These are phyloP conservation scores for Desmodus rotundus DNA, from an alignment of 2,113 vertebrate species.

Conservation along the genomic window DNA sequence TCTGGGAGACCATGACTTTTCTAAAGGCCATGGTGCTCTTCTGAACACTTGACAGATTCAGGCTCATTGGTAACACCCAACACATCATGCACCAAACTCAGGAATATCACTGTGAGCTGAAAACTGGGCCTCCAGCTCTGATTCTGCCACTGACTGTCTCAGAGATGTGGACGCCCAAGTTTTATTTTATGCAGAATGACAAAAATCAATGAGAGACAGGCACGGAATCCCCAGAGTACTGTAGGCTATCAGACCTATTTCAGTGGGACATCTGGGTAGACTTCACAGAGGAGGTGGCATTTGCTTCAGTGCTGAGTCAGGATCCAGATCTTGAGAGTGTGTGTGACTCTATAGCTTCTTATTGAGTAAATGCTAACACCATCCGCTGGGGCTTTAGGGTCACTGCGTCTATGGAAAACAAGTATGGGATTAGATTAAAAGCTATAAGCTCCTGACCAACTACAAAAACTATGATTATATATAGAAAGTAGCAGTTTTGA, in stretches of 20 bases:
- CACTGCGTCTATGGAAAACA: not conserved
- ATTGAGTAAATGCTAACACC: not conserved
- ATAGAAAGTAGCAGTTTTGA: not conserved
- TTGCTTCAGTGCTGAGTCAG: not conserved
- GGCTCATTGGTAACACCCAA: not conserved
- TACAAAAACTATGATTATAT: not conserved
- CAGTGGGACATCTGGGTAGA: not conserved
- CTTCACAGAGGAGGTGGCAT: not conserved
- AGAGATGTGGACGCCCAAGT: not conserved
- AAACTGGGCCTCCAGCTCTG: not conserved
- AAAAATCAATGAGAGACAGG: not conserved
- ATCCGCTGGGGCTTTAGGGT: not conserved
- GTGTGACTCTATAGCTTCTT: not conserved
- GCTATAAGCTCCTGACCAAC: not conserved
- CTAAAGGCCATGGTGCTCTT: not conserved
- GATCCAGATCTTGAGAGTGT: not conserved
- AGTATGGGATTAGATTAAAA: not conserved
- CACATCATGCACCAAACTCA: not conserved
- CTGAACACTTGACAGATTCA: not conserved
- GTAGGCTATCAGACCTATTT: not conserved
- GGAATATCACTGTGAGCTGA: not conserved
- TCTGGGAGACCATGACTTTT: not conserved
- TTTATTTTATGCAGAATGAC: not conserved
- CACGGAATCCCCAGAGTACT: not conserved
- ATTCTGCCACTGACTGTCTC: not conserved